Percentiles rank a stretch among this genome's conserved stretches.
These are phyloP conservation scores for Sardina pilchardus DNA, from an alignment of 2,113 vertebrate genomes.

Conservation along the genomic window DNA sequence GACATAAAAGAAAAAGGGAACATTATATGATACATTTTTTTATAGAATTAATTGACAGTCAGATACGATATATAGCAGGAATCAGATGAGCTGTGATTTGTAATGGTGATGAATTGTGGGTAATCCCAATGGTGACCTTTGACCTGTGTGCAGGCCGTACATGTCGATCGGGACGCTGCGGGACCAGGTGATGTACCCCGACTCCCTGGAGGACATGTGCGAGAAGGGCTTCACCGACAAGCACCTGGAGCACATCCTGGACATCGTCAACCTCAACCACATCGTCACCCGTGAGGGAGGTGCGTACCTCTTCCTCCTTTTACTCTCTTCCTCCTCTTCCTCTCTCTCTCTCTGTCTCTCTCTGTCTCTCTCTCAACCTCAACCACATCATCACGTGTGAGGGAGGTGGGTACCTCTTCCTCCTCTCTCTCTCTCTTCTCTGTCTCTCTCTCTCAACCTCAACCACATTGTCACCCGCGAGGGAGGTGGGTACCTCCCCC, in stretches of 20 bases:
- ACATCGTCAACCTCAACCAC: constrained; percentile 90
- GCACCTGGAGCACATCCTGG: constrained; percentile 88
- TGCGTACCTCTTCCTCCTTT: constrained; percentile 51
- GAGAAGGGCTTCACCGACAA: constrained; percentile 82
- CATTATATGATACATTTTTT: too few relatives aligned
- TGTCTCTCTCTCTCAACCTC: constrained; percentile 68
- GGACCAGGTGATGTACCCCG: constrained; percentile 98
- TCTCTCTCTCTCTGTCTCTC: neutral
- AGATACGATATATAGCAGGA: too few relatives aligned
- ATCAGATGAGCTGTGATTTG: too few relatives aligned
- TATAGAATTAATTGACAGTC: too few relatives aligned
- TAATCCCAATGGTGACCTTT: neutral
- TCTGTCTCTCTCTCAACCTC: neutral
- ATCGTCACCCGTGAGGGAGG: constrained; percentile 97
- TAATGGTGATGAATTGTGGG: too few relatives aligned
- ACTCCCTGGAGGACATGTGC: constrained; percentile 89
- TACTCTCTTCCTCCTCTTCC: neutral
- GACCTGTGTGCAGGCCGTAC: constrained; percentile 80
- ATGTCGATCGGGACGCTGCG: constrained; percentile 95
- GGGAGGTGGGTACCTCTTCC: neutral
- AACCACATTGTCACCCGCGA: constrained; percentile 95
- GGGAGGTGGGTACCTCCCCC: constrained; percentile 77
- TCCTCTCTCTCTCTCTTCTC: neutral
- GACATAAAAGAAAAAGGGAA: too few relatives aligned
- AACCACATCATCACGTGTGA: too few relatives aligned